Percentiles rank a stretch among this genome's conserved stretches.
phyloP scores from a whole-genome alignment of 2,113 vertebrate genomes.

The Coptodon rendalli region DNA sequence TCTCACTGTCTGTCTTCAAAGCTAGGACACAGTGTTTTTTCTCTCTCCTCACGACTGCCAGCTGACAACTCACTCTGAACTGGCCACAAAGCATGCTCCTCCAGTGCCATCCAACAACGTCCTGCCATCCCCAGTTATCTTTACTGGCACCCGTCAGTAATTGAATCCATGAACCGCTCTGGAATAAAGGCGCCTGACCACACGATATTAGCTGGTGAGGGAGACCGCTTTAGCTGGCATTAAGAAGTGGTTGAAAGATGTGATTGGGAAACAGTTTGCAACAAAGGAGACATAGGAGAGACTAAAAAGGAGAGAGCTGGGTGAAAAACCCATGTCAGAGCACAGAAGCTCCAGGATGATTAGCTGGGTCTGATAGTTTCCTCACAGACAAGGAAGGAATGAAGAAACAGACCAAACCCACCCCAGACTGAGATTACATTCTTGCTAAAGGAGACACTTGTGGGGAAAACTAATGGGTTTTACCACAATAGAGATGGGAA shows the following conservation, averaged over 20 bases:
- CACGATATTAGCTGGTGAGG: background rate
- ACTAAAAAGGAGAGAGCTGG: background rate
- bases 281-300: background rate
- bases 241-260: constrained; percentile 6
- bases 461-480: constrained; percentile 19
- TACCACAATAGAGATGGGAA: constrained; percentile 49
- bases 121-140: constrained; percentile 34
- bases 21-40: background rate
- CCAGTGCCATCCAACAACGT: constrained; percentile 11
- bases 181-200: constrained; percentile 11
- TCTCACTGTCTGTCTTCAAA: constrained; percentile 8
- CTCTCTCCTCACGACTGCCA: constrained; percentile 16
- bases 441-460: constrained; percentile 19
- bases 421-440: constrained; percentile 21
- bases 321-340: background rate
- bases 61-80: constrained; percentile 24
- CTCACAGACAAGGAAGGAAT: background rate
- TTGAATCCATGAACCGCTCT: constrained; percentile 4
- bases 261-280: constrained; percentile 23
- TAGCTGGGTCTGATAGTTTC: constrained; percentile 7
- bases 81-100: constrained; percentile 11
- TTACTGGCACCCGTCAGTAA: constrained; percentile 26
- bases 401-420: constrained; percentile 12
- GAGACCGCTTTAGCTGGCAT: background rate
- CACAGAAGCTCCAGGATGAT: constrained; percentile 18